Base-by-base conservation (phyloP, 2,797 vertebrate genomes). In the Nasua narica region DNA sequence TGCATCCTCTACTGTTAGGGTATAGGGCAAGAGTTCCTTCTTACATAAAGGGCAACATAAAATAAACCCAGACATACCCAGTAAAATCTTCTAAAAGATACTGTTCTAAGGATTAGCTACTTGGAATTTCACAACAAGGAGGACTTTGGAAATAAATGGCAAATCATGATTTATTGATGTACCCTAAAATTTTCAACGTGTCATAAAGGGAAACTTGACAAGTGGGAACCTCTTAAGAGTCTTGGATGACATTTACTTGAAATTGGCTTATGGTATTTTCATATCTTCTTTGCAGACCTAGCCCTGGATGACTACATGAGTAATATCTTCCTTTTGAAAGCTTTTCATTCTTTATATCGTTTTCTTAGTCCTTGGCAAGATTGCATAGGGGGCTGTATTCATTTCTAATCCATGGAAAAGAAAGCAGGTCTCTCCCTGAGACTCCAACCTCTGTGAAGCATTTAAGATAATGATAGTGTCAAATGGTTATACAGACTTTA, bases 221-320 rank as follows among this genome's bases (percentile, higher is more conserved):
- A 96, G 78, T 92, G 79, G 92, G 69, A 96, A 87, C 72, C 77
- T 92, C 82, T 96, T 95, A 90, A 91, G 84, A 94, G 79, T 94
- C 89, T 95, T 89, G 62, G 89, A 65, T 91, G 93, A 84, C 52
- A 93, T 96, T 89, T 89, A n/a, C 78, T 89, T 96, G 94, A 91
- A 92, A 96, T 89, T 65, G 85, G 78, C 85, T 97, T 82, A 48
- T 90, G 62, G 52, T 95, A 83, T 81, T 86, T 96, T 94, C 87
- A 7, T 86, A 87, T 91, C 93, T 94, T 79, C 52, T 91, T 87
- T 89, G 78, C 70, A 95, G 79, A 79, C 76, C 93, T 84, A 19
- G 62, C 77, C 50, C 90, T 93, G 67, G 87, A 79, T 87, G 91
- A 89, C 43, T 74, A 12, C 21, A 11, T 67, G 86, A 91, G 48